Evolutionary conservation across 2,888 invertebrate species (phyloP).

Genomic region (Stenolophus ochropezus): DNA sequence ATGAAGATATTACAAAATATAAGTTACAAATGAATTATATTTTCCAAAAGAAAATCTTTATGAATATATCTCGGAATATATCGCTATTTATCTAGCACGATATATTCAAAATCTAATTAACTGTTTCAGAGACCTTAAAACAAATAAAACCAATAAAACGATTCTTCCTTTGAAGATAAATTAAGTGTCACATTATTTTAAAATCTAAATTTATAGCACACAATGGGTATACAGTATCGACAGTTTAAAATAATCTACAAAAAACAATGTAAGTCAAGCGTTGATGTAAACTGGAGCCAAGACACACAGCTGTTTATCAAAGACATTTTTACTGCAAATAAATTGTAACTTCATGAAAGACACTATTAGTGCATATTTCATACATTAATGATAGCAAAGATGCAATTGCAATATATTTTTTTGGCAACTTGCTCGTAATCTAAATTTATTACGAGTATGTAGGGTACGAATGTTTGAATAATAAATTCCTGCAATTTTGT

Average conservation of each 20-base stretch:
- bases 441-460: too few species aligned
- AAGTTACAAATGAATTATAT: too few species aligned
- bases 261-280: not conserved
- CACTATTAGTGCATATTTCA: not conserved
- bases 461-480: too few species aligned
- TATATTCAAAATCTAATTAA: too few species aligned
- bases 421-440: not conserved
- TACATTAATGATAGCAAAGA: not conserved
- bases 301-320: conserved; percentile 4
- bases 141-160: not conserved
- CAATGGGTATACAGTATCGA: conserved; percentile 29
- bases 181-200: not conserved
- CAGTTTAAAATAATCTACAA: conserved; percentile 20
- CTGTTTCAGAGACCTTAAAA: too few species aligned
- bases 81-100: too few species aligned
- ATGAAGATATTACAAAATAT: too few species aligned
- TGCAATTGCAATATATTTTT: not conserved
- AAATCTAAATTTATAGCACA: not conserved
- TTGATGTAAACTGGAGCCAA: not conserved
- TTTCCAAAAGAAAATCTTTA: too few species aligned
- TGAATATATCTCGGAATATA: too few species aligned
- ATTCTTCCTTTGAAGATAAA: conserved; percentile 32
- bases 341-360: not conserved
- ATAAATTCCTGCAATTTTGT: too few species aligned
- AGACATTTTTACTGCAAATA: not conserved